Conservation (phyloP, 1,140 invertebrate genomes). For the Leptopilina clavipes region DNA sequence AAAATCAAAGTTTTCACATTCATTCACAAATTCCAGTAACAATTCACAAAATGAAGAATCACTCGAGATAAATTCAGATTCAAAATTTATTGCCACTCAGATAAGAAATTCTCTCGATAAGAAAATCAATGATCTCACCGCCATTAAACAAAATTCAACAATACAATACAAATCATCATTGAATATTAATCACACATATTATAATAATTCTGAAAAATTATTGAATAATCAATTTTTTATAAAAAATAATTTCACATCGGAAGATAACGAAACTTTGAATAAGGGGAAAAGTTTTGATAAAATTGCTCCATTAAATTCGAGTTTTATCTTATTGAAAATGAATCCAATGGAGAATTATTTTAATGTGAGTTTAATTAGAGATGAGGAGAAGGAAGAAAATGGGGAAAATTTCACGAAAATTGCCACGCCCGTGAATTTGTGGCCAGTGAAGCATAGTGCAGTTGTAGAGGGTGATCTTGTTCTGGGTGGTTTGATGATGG, state of each 20-base stretch:
- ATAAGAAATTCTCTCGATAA: conserved; percentile 19
- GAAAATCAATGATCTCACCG: not conserved
- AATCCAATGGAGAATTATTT: not conserved
- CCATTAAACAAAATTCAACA: not conserved
- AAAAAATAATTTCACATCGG: not conserved
- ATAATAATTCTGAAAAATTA: not conserved
- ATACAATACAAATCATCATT: not conserved
- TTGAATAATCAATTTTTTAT: no score
- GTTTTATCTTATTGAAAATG: not conserved
- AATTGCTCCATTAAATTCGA: not conserved
- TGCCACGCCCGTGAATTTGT: conserved; percentile 62
- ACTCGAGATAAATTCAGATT: not conserved
- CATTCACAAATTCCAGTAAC: not conserved
- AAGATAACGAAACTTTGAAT: not conserved
- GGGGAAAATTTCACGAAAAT: not conserved
- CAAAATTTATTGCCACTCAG: not conserved
- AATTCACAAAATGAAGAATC: not conserved
- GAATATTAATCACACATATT: not conserved
- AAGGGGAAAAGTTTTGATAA: not conserved
- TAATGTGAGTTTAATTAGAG: not conserved
- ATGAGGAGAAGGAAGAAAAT: not conserved
- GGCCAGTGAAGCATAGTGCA: conserved; percentile 91
- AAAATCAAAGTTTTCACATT: not conserved
- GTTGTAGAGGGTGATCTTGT: conserved; percentile 89
- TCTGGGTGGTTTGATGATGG: conserved; percentile 95